Evolutionary conservation across 2,113 vertebrate species (phyloP).

Genomic region (Corvus hawaiiensis): DNA sequence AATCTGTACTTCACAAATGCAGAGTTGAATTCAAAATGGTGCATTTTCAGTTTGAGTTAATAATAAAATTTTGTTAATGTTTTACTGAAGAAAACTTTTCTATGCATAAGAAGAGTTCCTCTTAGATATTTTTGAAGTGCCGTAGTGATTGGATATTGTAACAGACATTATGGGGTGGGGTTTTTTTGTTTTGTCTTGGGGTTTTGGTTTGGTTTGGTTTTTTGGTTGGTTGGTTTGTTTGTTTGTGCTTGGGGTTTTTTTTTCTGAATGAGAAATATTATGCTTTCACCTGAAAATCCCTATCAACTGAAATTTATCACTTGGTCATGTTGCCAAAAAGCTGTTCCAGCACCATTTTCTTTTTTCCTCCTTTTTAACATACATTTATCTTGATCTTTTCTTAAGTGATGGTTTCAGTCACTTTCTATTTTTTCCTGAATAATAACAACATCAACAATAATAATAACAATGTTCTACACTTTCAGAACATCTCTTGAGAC

Average conservation of each 20-base stretch:
- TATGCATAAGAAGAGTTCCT: not conserved
- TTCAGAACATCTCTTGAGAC: not conserved
- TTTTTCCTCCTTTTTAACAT: not conserved
- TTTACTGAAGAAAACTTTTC: not conserved
- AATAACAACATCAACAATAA: not conserved
- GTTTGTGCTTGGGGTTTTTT: not conserved
- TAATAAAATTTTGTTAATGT: not conserved
- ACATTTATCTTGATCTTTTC: not conserved
- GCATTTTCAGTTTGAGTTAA: not conserved
- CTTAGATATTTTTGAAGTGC: not conserved
- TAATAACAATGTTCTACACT: not conserved
- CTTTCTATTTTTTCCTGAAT: not conserved
- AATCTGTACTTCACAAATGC: not conserved
- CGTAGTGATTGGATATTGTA: not conserved
- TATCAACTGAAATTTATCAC: not conserved
- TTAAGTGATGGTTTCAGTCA: not conserved
- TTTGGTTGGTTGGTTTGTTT: accelerated
- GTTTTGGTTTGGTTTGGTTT: not conserved
- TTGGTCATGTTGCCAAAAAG: not conserved
- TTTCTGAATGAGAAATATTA: not conserved
- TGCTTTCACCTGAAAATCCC: not conserved
- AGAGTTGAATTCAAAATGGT: not conserved
- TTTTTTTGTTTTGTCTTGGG: not conserved
- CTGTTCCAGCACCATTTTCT: not conserved
- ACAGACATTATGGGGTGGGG: not conserved